These are phyloP conservation scores for Prunella himalayana DNA, from an alignment of 2,113 vertebrate genomes.

Conservation along the genomic window DNA sequence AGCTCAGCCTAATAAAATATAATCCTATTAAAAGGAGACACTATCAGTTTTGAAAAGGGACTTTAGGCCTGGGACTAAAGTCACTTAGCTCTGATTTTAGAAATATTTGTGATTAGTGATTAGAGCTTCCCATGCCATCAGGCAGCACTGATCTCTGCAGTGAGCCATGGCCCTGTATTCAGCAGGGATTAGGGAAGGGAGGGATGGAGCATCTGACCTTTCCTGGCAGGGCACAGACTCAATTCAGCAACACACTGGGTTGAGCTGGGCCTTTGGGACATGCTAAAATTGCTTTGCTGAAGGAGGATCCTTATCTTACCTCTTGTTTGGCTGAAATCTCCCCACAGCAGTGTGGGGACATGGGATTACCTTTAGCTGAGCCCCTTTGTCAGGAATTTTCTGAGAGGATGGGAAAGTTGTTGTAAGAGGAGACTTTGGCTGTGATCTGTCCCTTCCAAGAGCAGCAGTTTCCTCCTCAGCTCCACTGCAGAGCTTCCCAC, in stretches of 20 bases:
- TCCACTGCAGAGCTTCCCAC: neutral
- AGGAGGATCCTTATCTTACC: neutral
- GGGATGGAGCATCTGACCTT: neutral
- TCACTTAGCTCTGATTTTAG: neutral
- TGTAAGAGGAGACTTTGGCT: neutral
- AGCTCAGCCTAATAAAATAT: neutral
- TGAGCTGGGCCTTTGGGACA: neutral
- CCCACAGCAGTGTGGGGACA: fast-evolving
- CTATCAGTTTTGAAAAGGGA: neutral
- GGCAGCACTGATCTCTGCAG: neutral
- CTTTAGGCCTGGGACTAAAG: neutral
- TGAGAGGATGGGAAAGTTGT: neutral
- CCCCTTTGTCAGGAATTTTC: neutral
- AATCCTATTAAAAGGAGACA: neutral
- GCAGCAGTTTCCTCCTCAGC: neutral
- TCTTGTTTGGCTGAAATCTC: neutral
- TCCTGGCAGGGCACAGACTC: neutral
- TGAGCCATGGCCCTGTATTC: neutral
- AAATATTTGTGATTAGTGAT: neutral
- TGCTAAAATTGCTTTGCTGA: neutral
- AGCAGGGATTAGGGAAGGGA: neutral
- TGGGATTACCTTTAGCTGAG: neutral
- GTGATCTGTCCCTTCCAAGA: neutral
- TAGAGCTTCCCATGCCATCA: neutral
- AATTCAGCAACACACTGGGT: neutral